phyloP scores from a whole-genome alignment of 1,140 invertebrate genomes.

The Temnothorax nylanderi region DNA sequence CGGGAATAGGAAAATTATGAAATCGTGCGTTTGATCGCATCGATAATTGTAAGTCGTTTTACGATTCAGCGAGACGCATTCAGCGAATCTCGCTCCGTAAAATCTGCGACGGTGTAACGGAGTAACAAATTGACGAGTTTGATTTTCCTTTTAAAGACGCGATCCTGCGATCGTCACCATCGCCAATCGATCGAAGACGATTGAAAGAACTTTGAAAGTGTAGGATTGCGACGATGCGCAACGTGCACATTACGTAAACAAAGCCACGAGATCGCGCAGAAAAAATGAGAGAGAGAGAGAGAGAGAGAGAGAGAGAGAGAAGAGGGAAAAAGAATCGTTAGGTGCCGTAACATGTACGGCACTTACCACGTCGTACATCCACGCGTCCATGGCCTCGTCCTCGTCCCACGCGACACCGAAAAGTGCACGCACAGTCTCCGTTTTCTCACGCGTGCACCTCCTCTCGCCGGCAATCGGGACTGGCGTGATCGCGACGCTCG shows the following conservation, averaged over 20 bases:
- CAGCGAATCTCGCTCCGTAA: neutral
- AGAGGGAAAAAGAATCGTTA: neutral
- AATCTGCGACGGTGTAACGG: neutral
- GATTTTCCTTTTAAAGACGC: neutral
- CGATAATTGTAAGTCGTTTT: neutral
- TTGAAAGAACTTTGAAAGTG: neutral
- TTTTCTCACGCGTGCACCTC: neutral
- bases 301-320: neutral
- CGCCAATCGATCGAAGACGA: neutral
- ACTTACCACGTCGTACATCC: conserved; percentile 84
- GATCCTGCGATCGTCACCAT: neutral
- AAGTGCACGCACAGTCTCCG: neutral
- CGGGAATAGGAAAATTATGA: neutral
- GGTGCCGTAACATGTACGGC: conserved; percentile 18
- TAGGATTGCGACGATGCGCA: neutral
- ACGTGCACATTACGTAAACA: conserved; percentile 70
- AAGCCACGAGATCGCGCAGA: conserved; percentile 71
- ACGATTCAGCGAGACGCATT: neutral
- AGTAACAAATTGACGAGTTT: neutral
- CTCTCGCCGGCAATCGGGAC: neutral
- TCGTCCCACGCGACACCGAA: conserved; percentile 19
- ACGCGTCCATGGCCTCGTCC: conserved; percentile 80
- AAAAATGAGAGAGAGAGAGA: neutral
- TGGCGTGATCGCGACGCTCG: neutral
- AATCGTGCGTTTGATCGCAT: neutral